Conservation (phyloP, 2,797 vertebrate species). For the Lindbergichthys nudifrons region DNA sequence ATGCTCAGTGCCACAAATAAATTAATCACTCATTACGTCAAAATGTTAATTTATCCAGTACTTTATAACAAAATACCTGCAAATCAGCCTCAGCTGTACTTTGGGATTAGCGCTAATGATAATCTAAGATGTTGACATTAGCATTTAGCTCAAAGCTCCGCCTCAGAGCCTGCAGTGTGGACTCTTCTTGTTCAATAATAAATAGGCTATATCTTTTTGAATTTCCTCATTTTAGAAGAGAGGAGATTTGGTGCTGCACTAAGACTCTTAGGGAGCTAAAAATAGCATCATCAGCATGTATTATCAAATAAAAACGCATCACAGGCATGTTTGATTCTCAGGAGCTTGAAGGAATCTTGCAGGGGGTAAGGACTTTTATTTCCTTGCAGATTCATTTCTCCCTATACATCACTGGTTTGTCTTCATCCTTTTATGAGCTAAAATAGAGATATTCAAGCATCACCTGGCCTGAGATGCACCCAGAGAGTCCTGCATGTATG, state of each 20-base stretch:
- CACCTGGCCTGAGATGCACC: conserved; percentile 16
- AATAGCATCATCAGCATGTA: conserved; percentile 3
- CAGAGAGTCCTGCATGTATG: background rate
- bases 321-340: conserved; percentile 16
- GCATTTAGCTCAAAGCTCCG: background rate
- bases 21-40: background rate
- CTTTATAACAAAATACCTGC: too few relatives aligned
- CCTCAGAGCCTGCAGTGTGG: background rate
- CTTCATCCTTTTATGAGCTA: background rate
- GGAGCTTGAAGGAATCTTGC: background rate
- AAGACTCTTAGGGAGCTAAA: conserved; percentile 14
- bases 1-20: background rate
- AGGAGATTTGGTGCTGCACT: background rate
- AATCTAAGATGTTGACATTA: background rate
- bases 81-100: background rate
- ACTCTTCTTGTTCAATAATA: background rate
- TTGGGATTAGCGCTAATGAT: too few relatives aligned
- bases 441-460: conserved; percentile 31
- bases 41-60: too few relatives aligned
- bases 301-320: conserved; percentile 11
- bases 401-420: background rate
- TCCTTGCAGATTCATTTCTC: background rate
- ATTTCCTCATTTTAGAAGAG: background rate
- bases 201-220: background rate
- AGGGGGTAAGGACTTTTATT: conserved; percentile 20